Evolutionary conservation across 2,797 vertebrate genomes (phyloP), one percentile per base, ranked within the genome.

Genomic region (Argyrosomus regius): DNA sequence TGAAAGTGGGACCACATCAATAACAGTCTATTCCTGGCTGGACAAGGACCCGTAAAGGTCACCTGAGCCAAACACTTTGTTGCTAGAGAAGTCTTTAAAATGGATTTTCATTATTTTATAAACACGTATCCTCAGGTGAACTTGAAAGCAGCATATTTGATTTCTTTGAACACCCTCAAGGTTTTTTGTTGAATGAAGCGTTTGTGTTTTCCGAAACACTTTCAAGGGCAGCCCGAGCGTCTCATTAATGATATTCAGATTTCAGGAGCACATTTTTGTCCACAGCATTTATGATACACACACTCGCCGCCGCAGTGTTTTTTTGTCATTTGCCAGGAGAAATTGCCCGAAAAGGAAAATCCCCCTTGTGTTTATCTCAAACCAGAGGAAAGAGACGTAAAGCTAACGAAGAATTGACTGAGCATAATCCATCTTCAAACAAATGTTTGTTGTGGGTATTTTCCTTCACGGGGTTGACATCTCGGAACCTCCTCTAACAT

Each of bases 351-450:
- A 65, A 61, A 75, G 66, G 24, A 70, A 84, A 82, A 78, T 79
- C 58, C 58, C 64, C 35, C 65, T 59, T 63, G 61, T 75, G 77
- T 82, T 86, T 84, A 83, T 83, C 72, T 88, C 54, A 31, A 56
- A 82, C 63, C 18, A 16, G 68, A 65, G 63, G 49, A 77, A 49
- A 81, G 59, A 48, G 60, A 84, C 69, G 74, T 62, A 35, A 85
- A 77, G 61, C 48, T 65, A 83, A 83, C 3, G 10, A 66, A 86
- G 78, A 80, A 82, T 20, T 82, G 71, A 75, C 70, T 61, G 60
- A 57, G 18, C 45, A 54, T 87, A 89, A 92, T 91, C 90, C 77
- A 46, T 91, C 87, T 85, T 91, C 84, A 89, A 87, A 88, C 69
- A 89, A 79, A 81, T 68, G 77, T 77, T 70, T 77, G 65, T 73